Evolutionary conservation across 2,113 vertebrate genomes (phyloP), one percentile per base, ranked within the genome.

Genomic region (Pavo muticus): DNA sequence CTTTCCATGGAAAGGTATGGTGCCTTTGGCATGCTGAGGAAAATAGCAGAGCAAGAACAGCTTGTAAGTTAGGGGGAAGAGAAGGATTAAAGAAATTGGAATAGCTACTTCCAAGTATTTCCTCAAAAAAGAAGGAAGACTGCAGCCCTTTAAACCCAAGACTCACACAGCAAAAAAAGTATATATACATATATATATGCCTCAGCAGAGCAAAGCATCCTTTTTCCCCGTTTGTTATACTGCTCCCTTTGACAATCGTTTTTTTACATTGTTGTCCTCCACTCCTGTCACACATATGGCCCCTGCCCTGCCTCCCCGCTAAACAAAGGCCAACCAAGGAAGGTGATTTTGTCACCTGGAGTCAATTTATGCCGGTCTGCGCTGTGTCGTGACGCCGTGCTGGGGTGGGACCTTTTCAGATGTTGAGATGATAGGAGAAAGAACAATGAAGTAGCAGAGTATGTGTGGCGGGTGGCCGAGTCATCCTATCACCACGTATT

Each of bases 401-500:
- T 2, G 18, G 94, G 91, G 91, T 93, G 96, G 95, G 84, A 90
- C 90, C 84, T 84, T 95, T 94, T 94, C 93, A 94, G 94, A 94
- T 84, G 87, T 90, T 11, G 2, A 65, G 76, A 94, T 85, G 92
- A 95, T 56, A 93, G 65, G 45, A 90, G 77, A 79, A 88, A 92
- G 92, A 94, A 94, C 88, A 96, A 94, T 59, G 90, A 92, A 91
- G 47, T 77, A 95, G 92, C 45, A 89, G 82, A 92, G 61, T 96
- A 85, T 97, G 94, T 87, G 84, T 97, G 96, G 91, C 92, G 93
- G 88, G 86, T 97, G 96, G 85, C 95, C 93, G 91, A 95, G 92
- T 95, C 96, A 92, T 96, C 96, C 91, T 96, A 96, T 95, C 94
- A 96, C 93, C 90, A 87, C 61, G 92, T 96, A 96, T 97, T 95